These are phyloP conservation scores for Thymelicus sylvestris DNA, from an alignment of 2,888 invertebrate genomes.

Conservation along the genomic window DNA sequence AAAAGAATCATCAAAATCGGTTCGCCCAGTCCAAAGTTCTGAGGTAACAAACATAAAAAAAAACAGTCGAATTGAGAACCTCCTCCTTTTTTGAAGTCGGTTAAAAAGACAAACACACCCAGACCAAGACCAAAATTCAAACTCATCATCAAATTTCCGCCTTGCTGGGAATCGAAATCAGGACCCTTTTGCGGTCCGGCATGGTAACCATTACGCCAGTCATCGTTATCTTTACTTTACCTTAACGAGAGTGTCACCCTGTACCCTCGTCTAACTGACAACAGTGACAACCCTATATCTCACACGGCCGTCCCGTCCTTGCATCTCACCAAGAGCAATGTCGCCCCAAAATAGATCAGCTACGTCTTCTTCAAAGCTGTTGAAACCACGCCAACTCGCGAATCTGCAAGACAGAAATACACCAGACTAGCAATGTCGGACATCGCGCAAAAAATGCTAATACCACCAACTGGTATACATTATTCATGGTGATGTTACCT, in stretches of 20 bases:
- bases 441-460: constrained; percentile 42
- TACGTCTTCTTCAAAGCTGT: constrained; percentile 60
- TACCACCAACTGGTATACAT: constrained; percentile 24
- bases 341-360: constrained; percentile 71
- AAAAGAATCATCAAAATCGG: too few relatives aligned
- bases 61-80: too few relatives aligned
- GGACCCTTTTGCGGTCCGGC: too few relatives aligned
- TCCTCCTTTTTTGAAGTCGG: too few relatives aligned
- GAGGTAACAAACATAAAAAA: too few relatives aligned
- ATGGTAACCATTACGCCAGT: too few relatives aligned
- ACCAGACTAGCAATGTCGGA: constrained; percentile 52
- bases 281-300: constrained; percentile 9
- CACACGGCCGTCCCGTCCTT: constrained; percentile 53
- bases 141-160: too few relatives aligned
- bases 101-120: too few relatives aligned
- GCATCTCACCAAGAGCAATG: constrained; percentile 70
- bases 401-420: constrained; percentile 64
- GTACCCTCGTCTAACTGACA: neutral
- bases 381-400: constrained; percentile 69
- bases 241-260: neutral
- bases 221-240: too few relatives aligned
- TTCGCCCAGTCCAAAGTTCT: too few relatives aligned
- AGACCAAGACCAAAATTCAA: too few relatives aligned
- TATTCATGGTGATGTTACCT: constrained; percentile 28
- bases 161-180: too few relatives aligned